Evolutionary conservation across 2,113 vertebrate species (phyloP).

Genomic region (Platichthys stellatus): DNA sequence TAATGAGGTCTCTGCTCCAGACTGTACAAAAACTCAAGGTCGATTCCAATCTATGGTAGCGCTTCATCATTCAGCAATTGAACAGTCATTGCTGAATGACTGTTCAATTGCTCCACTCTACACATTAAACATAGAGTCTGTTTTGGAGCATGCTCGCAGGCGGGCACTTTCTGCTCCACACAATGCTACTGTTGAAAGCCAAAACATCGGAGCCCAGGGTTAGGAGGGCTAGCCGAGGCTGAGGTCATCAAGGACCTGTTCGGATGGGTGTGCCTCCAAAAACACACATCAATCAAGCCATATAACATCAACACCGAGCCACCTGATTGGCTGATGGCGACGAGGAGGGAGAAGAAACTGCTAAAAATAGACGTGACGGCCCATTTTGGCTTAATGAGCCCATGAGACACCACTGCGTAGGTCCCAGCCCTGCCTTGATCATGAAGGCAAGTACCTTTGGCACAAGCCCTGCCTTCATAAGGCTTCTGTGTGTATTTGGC

Average conservation of each 20-base stretch:
- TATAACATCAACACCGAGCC: slow-evolving; percentile 37
- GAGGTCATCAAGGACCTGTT: slow-evolving; percentile 63
- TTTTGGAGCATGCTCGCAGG: slow-evolving; percentile 25
- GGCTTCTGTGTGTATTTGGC: slow-evolving; percentile 47
- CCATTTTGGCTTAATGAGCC: slow-evolving; percentile 62
- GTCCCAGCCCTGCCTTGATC: slow-evolving; percentile 47
- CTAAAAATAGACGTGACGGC: slow-evolving; percentile 66
- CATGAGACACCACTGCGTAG: slow-evolving; percentile 36
- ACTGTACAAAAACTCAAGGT: background rate
- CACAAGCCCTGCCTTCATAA: slow-evolving; percentile 24
- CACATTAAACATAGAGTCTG: slow-evolving; percentile 19
- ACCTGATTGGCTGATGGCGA: slow-evolving; percentile 47
- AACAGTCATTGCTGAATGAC: background rate
- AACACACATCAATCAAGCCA: slow-evolving; percentile 52
- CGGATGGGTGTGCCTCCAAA: slow-evolving; percentile 56
- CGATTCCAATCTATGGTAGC: background rate
- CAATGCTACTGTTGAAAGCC: slow-evolving; percentile 64
- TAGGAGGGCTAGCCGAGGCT: background rate
- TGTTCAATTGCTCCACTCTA: background rate
- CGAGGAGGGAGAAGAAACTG: slow-evolving; percentile 30
- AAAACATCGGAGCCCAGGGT: slow-evolving; percentile 33
- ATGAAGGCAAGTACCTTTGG: slow-evolving; percentile 28
- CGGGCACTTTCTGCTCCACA: slow-evolving; percentile 27
- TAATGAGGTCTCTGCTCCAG: background rate
- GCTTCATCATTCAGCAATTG: too few relatives aligned